Base-by-base conservation (phyloP, 2,888 invertebrate species). In the Calameuta pallipes region DNA sequence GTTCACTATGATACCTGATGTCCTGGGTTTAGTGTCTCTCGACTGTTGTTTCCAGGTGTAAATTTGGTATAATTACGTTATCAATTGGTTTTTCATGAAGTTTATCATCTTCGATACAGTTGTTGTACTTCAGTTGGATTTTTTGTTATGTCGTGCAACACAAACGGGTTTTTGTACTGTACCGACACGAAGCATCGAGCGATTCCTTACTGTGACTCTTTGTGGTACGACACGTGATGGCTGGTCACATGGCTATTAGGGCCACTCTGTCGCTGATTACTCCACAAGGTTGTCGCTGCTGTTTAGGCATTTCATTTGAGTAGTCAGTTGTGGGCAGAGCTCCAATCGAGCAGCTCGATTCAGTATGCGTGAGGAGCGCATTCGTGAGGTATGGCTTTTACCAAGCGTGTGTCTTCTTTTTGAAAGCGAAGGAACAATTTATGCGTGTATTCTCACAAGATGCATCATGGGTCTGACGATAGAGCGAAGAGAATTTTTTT, bases 231-330 rank as follows among this genome's bases (percentile, higher is more conserved):
- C 56, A 56, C 56, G 56, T 56, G 56, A 56, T 23, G 23, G 23
- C 23, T 56, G 80, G 78, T 73, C 68, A 80, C 81, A 81, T 78
- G 82, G 84, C 87, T 86, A 89, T 90, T 90, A 89, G 85, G 87
- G 89, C 88, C 88, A 90, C 82, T 89, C 89, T 87, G 83, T 82
- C 82, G 87, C 83, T 88, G 86, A 90, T 90, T 89, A 87, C 79
- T 82, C 80, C 84, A 83, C 90, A 89, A 90, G 90, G 90, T 86
- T 88, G 82, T 80, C 15, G 56, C 56, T 79, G 79, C 83, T 85
- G 86, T 87, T 89, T 88, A 87, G 87, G 84, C 85, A 86, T 87
- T 88, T 87, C 81, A 81, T 82, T 79, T 81, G 78, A 82, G 80
- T 76, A 74, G n/a, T n/a, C 75, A 56, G 33, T 80, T 82, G 83